Base-by-base conservation (phyloP, 2,113 vertebrate genomes). In the Lonchura striata region DNA sequence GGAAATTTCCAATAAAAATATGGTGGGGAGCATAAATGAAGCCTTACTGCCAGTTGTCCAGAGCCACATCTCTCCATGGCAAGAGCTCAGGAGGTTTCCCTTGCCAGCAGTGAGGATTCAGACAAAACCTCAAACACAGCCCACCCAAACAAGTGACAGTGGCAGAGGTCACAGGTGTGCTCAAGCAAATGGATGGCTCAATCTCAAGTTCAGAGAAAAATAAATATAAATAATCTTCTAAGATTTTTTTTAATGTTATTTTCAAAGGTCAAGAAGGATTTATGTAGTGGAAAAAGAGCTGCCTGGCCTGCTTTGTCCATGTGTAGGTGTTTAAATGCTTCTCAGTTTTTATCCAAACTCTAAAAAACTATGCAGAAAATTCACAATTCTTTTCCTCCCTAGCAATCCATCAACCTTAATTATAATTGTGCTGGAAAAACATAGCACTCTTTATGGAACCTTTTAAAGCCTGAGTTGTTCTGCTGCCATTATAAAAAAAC, bases 381-480 rank as follows among this genome's bases (percentile, higher is more conserved):
- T 82, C 8, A 6, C 68, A 83, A 25, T 57, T 97, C 39, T 84
- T 92, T 92, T 35, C n/a, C 82, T 90, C 54, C 33, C 59, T 84
- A 44, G 60, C 37, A 94, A 90, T 92, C 63, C 90, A 94, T 96
- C 78, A 96, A 56, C 69, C n/a, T 71, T 95, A 95, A 98, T 95
- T 96, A 82, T 89, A 96, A 96, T 82, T 66, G 49, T 89, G 69
- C 46, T 87, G 41, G 39, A 37, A 86, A 94, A 88, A 47, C 50
- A 80, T 11, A 85, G 30, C 52, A 61, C 52, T 91, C 66, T 82
- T 87, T 68, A 88, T 74, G 90, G 75, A 90, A 65, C 41, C 49
- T 92, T 79, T 94, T 85, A 83, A 97, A 88, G 79, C 78, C 91
- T 92, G 71, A 85, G 69, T 91, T 91, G 60, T 92, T 94, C 88